These are phyloP conservation scores for Parnassius glacialis DNA, from an alignment of 2,888 invertebrate genomes.

Conservation along the genomic window DNA sequence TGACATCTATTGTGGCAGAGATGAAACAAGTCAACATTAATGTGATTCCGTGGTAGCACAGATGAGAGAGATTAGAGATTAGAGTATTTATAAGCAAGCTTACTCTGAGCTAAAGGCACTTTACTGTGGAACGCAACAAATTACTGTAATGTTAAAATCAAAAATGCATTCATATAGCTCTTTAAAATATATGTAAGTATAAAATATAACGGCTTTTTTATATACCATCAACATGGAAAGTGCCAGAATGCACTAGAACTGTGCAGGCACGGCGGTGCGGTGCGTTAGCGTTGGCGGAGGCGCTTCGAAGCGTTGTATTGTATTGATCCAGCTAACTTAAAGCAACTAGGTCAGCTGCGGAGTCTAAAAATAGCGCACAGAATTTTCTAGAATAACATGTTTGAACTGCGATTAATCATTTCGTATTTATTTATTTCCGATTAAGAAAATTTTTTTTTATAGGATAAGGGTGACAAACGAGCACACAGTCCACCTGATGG, in stretches of 20 bases:
- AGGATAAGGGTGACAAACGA: too few relatives aligned
- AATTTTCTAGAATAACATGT: neutral
- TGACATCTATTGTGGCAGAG: too few relatives aligned
- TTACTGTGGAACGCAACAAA: neutral
- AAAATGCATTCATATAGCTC: neutral
- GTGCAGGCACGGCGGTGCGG: constrained; percentile 43
- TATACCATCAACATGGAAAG: neutral
- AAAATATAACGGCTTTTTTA: neutral
- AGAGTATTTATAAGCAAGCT: too few relatives aligned
- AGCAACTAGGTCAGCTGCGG: constrained; percentile 33
- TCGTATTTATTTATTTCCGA: too few relatives aligned
- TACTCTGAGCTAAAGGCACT: neutral
- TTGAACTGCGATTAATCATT: neutral
- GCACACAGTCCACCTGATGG: too few relatives aligned
- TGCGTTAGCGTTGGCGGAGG: neutral
- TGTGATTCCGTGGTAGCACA: too few relatives aligned
- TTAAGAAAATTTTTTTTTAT: too few relatives aligned
- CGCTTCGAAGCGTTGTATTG: neutral
- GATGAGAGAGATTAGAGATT: too few relatives aligned
- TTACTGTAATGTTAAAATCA: neutral
- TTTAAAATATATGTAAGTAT: neutral
- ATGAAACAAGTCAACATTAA: too few relatives aligned
- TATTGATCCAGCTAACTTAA: constrained; percentile 33
- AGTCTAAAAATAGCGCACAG: constrained; percentile 19
- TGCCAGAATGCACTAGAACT: constrained; percentile 5